Base-by-base conservation (phyloP, 2,113 vertebrate genomes). In the Salvator merianae region DNA sequence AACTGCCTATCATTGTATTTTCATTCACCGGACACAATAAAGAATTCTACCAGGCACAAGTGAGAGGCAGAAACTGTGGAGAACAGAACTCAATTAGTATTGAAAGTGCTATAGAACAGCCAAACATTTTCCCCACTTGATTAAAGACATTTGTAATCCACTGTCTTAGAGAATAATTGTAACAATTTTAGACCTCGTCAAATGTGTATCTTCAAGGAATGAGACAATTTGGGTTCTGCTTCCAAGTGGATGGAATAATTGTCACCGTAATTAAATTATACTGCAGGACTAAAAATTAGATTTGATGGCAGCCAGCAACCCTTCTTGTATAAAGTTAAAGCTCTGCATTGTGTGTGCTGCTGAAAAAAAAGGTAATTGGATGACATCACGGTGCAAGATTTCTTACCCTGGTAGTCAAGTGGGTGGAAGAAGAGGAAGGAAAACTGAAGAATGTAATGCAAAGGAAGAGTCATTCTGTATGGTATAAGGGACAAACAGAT, bases 261-360 rank as follows among this genome's bases (percentile, higher is more conserved):
- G 69, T 63, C 79, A 84, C 24, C 34, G 36, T 84, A 84, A 79
- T 84, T 79, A 72, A 50, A 84, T 79, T 72, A 79, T 63, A 65
- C 22, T 34, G 76, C 72, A 72, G 79, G 34, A 28, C 38, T 71
- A 71, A 78, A 71, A 78, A 78, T 72, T 63, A 40, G 36, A 72
- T 78, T 40, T 63, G 68, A 79, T 68, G 59, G 76, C 30, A 62
- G 63, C 40, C n/a, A 34, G 34, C 38, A 12, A 7, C 43, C n/a
- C 53, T 72, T 63, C 28, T 76, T 78, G 2, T 7, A 30, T 71
- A 47, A 72, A 76, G 68, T n/a, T 24, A 69, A 70, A 84, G 50
- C 14, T 38, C 13, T 3, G 1, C 18, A 78, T 32, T 71, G n/a
- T 8, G 22, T 24, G 20, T 24, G n/a, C 7, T n/a, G 71, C 34